These are phyloP conservation scores for Todus mexicanus DNA, from an alignment of 2,797 vertebrate species.

Conservation along the genomic window DNA sequence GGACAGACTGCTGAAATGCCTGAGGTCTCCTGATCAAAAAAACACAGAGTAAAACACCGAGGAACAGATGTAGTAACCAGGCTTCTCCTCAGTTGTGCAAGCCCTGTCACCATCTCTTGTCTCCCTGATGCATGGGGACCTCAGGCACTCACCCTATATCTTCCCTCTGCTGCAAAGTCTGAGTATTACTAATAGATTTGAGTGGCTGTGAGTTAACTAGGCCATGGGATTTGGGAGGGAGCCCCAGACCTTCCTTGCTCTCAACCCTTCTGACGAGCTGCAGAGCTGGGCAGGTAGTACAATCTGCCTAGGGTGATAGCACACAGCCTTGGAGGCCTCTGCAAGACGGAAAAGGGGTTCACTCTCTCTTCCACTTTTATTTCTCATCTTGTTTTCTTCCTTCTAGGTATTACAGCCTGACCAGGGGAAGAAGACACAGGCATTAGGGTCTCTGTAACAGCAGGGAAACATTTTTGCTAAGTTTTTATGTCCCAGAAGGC, in stretches of 20 bases:
- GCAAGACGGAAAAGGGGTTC: not conserved
- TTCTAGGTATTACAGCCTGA: not conserved
- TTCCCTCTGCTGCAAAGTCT: not conserved
- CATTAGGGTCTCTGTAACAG: not conserved
- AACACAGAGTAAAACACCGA: not conserved
- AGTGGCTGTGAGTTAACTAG: not conserved
- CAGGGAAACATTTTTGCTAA: not conserved
- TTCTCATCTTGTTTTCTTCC: not conserved
- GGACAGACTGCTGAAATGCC: not conserved
- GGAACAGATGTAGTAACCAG: not conserved
- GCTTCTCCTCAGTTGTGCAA: not conserved
- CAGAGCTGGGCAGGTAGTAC: not conserved
- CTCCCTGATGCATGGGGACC: not conserved
- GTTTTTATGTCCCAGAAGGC: not conserved
- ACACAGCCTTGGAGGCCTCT: not conserved
- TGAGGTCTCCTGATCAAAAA: not conserved
- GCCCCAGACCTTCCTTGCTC: not conserved
- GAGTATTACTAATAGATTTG: not conserved
- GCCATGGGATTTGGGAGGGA: not conserved
- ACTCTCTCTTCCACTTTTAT: not conserved
- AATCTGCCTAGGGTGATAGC: not conserved
- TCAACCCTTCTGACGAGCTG: not conserved
- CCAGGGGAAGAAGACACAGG: not conserved
- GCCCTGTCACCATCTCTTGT: not conserved
- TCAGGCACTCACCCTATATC: not conserved